phyloP scores from a whole-genome alignment of 1,140 invertebrate species.

The Helicoverpa armigera region DNA sequence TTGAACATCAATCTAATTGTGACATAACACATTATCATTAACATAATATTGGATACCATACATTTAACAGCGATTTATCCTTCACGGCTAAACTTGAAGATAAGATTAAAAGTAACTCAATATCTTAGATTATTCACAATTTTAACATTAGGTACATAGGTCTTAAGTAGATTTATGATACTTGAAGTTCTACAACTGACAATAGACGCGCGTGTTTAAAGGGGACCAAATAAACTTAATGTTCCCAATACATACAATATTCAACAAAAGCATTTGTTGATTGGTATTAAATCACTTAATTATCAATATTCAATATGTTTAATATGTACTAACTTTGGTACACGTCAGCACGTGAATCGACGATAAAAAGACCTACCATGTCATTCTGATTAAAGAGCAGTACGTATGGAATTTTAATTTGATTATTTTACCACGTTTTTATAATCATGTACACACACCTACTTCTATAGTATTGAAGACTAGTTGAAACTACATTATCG shows the following conservation, averaged over 20 bases:
- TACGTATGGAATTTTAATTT: no score
- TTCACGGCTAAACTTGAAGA: conserved; percentile 19
- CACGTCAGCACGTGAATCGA: neutral
- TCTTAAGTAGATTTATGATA: neutral
- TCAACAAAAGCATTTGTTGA: conserved; percentile 7
- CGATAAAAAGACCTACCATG: neutral
- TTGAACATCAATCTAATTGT: neutral
- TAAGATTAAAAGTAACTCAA: conserved; percentile 5
- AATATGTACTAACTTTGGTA: no score
- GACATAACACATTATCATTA: conserved; percentile 1
- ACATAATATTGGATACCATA: conserved; percentile 10
- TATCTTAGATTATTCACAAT: neutral
- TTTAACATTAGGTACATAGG: neutral
- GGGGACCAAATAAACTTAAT: neutral
- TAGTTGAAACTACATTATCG: no score
- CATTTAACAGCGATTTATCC: conserved; percentile 9
- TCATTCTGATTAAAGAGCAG: no score
- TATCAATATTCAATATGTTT: neutral
- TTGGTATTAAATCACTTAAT: neutral
- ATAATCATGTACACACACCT: no score
- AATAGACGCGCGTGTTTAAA: neutral
- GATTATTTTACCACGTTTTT: no score
- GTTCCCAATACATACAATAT: neutral
- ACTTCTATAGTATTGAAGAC: no score
- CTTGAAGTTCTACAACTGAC: neutral